These are phyloP conservation scores for Dicerorhinus sumatrensis DNA, from an alignment of 2,113 vertebrate species.

Conservation along the genomic window DNA sequence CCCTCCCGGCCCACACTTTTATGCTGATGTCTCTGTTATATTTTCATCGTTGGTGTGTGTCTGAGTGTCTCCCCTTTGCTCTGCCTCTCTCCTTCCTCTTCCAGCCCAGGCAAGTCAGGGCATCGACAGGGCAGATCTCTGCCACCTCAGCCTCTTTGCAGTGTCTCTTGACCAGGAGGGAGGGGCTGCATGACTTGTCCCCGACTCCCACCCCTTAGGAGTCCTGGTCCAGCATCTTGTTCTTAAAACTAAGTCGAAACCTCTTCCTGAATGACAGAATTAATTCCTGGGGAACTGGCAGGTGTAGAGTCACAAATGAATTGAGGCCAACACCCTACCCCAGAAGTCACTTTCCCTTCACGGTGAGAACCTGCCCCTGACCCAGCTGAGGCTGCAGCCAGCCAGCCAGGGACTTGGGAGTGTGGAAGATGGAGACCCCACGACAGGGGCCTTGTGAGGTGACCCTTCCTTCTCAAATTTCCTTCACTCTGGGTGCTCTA, in stretches of 20 bases:
- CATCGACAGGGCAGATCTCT: neutral
- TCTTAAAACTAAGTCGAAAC: neutral
- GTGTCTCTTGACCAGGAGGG: neutral
- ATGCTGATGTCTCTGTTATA: neutral
- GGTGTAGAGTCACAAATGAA: neutral
- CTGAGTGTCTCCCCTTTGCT: neutral
- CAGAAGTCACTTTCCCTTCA: neutral
- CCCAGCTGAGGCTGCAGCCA: neutral
- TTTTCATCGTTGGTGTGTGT: neutral
- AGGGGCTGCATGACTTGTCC: neutral
- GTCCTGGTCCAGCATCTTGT: neutral
- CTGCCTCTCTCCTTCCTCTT: neutral
- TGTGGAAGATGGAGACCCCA: neutral
- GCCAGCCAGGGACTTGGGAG: neutral
- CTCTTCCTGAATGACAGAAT: neutral
- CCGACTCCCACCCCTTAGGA: neutral
- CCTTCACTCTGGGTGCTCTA: neutral
- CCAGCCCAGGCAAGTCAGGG: neutral
- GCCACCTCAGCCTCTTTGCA: neutral
- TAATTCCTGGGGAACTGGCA: neutral
- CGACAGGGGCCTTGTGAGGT: fast-evolving
- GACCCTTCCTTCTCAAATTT: neutral
- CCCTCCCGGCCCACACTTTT: neutral
- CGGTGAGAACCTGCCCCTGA: neutral
- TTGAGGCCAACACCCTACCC: neutral